Evolutionary conservation across 2,888 invertebrate species (phyloP).

Genomic region (Himalopsyche anomala): DNA sequence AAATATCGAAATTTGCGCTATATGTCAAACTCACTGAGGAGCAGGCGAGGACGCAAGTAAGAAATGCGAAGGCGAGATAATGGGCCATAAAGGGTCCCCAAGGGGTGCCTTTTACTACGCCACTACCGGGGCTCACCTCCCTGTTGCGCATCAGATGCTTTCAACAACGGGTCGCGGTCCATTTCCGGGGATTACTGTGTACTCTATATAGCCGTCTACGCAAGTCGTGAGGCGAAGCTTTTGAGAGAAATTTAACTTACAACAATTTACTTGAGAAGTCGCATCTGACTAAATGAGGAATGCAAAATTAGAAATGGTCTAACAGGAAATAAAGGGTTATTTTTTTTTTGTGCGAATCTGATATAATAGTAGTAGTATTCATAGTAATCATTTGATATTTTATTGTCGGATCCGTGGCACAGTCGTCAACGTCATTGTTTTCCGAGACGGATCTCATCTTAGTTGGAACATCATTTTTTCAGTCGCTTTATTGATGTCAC

Average conservation of each 20-base stretch:
- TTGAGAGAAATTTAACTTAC: neutral
- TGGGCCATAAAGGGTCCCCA: slow-evolving; percentile 11
- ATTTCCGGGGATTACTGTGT: slow-evolving; percentile 20
- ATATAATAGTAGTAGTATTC: too few species aligned
- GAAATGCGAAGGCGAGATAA: slow-evolving; percentile 7
- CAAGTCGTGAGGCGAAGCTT: neutral
- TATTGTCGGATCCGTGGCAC: too few species aligned
- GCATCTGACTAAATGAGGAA: too few species aligned
- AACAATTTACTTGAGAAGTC: neutral
- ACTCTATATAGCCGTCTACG: neutral
- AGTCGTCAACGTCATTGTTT: too few species aligned
- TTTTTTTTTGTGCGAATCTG: too few species aligned
- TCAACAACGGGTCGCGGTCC: slow-evolving; percentile 26
- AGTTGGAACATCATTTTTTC: too few species aligned
- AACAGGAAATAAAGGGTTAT: too few species aligned
- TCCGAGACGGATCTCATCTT: too few species aligned
- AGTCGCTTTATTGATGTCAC: too few species aligned
- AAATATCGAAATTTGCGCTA: neutral
- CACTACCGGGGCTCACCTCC: slow-evolving; percentile 9
- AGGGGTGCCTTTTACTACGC: slow-evolving; percentile 14
- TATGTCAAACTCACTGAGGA: neutral
- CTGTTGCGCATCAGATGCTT: slow-evolving; percentile 26
- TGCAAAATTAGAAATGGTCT: too few species aligned
- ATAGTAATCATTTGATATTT: too few species aligned
- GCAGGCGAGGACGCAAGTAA: neutral